Percentiles rank a stretch among this genome's conserved stretches.
These are phyloP conservation scores for Spinus pinus DNA, from an alignment of 2,797 vertebrate genomes.

Conservation along the genomic window DNA sequence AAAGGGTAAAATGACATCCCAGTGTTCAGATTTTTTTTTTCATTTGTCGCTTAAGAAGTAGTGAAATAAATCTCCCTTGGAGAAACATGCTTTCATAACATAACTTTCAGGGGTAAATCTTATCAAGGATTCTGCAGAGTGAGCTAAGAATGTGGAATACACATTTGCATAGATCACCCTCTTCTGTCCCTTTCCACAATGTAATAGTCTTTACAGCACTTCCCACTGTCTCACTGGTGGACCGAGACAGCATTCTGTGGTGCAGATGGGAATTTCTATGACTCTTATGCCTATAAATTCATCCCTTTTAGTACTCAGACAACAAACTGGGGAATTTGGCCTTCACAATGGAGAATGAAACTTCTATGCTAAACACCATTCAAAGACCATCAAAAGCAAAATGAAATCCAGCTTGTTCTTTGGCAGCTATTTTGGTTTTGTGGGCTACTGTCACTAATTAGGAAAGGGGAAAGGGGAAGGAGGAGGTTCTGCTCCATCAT, in stretches of 20 bases:
- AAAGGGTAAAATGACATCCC: not conserved
- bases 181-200: not conserved
- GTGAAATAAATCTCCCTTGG: not conserved
- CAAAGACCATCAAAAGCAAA: not conserved
- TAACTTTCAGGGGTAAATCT: not conserved
- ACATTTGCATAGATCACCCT: not conserved
- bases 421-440: not conserved
- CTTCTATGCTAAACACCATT: not conserved
- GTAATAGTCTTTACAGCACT: not conserved
- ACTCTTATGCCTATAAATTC: not conserved
- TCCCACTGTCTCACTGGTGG: not conserved
- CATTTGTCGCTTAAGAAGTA: not conserved
- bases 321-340: not conserved
- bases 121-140: not conserved
- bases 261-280: not conserved
- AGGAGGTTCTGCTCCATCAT: not conserved
- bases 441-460: not conserved
- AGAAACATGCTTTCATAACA: not conserved
- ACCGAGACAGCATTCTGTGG: not conserved
- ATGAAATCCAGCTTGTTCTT: constrained; percentile 4
- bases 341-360: not conserved
- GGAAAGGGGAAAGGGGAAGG: not conserved
- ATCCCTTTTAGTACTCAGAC: not conserved
- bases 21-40: not conserved
- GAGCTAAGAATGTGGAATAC: not conserved